Evolutionary conservation across 2,888 invertebrate species (phyloP), one percentile per base, ranked within the genome.

Genomic region (Eupithecia pulchellata): DNA sequence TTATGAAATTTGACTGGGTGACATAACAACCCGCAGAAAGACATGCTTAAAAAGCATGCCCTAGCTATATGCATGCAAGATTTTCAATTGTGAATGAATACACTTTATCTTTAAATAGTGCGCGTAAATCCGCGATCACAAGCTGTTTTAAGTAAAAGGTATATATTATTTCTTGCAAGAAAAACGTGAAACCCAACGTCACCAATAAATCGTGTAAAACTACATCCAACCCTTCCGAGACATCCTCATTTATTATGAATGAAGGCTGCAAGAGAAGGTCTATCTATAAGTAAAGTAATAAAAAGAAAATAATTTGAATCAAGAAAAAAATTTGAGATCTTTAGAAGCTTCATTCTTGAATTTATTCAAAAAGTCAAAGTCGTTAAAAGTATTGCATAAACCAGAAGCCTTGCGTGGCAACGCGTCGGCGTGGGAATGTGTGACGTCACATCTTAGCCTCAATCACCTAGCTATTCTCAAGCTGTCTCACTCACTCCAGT

Each of bases 401-500:
- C 34, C 25, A 36, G 5, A 36, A 36, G 25, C 20, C 61, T 32
- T 61, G 61, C 58, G 58, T 60, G 58, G 58, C 30, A 60, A 60
- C 30, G 32, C 32, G 58, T 60, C 30, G 58, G 32, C n/a, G 58
- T 60, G 25, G 5, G 25, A 61, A 34, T 34, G 20, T 34, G 34
- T 61, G 61, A 61, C 61, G 61, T 61, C 61, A 61, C 61, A 13
- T 34, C 32, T 61, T 61, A 61, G 32, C 61, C 61, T 36, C 61
- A 25, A 32, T 32, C 32, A 20, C 30, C 58, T 60, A 30, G 58
- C 57, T 27, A 14, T 8, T 58, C 58, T 29, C 17, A 17, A 57
- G 17, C 57, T 57, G 57, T 57, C 32, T 60, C 29, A 9, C 58
- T 60, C 58, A n/a, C 58, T 4, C 58, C n/a, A 30, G 9, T 4